Evolutionary conservation across 2,113 vertebrate genomes (phyloP).

Genomic region (Corythornis vintsioides): DNA sequence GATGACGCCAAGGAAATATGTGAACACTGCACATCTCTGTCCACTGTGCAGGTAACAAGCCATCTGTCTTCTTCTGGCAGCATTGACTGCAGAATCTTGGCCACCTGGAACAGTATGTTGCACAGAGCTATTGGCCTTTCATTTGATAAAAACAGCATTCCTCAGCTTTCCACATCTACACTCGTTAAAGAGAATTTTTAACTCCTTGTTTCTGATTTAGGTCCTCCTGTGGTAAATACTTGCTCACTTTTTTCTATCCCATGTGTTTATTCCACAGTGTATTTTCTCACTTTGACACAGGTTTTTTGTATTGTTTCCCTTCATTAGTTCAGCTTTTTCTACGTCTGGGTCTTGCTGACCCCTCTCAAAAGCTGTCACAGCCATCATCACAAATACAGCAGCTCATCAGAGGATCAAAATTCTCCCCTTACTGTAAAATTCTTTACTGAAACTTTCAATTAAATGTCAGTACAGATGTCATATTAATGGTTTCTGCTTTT

Average conservation of each 20-base stretch:
- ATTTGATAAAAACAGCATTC: neutral
- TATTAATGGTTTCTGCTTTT: neutral
- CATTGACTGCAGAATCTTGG: neutral
- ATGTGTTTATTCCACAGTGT: neutral
- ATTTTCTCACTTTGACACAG: neutral
- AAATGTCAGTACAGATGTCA: neutral
- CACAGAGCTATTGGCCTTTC: neutral
- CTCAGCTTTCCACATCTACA: neutral
- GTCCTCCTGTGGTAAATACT: neutral
- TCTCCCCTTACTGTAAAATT: neutral
- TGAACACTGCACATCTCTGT: conserved; percentile 87
- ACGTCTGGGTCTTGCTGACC: neutral
- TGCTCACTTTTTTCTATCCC: neutral
- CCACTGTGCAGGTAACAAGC: conserved; percentile 86
- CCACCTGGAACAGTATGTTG: neutral
- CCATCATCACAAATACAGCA: neutral
- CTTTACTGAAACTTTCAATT: neutral
- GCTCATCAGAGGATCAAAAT: neutral
- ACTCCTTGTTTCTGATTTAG: neutral
- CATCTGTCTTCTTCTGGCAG: neutral
- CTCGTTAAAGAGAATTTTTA: neutral
- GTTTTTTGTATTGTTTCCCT: neutral
- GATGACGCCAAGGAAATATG: conserved; percentile 90
- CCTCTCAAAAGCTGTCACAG: neutral
- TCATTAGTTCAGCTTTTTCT: neutral